phyloP scores from a whole-genome alignment of 2,113 vertebrate genomes.

The Cavia aperea region DNA sequence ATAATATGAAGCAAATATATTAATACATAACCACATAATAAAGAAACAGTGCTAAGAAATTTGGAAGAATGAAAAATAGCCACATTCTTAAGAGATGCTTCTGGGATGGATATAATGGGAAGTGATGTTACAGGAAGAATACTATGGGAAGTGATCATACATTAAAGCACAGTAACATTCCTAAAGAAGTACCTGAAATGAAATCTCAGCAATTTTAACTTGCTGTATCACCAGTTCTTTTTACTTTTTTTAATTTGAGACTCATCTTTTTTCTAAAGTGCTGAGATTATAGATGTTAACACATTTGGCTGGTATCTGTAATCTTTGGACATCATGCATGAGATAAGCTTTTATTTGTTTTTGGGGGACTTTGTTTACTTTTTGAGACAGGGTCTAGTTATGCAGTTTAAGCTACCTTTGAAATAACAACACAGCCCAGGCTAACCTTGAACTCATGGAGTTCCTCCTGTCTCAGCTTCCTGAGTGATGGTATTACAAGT shows the following conservation, averaged over 20 bases:
- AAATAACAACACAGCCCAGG: not conserved
- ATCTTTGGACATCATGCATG: not conserved
- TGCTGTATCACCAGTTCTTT: not conserved
- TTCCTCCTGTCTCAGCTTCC: not conserved
- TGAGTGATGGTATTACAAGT: not conserved
- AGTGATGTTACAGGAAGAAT: not conserved
- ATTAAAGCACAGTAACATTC: not conserved
- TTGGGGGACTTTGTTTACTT: not conserved
- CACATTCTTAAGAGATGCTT: not conserved
- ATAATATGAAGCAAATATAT: not conserved
- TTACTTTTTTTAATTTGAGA: not conserved
- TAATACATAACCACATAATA: not conserved
- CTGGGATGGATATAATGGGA: not conserved
- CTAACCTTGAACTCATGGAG: not conserved
- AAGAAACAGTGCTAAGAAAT: constrained; percentile 5
- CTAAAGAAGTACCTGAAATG: not conserved
- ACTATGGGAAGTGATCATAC: not conserved
- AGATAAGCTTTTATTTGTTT: not conserved
- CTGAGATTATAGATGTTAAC: not conserved
- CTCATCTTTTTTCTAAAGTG: not conserved
- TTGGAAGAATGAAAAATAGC: not conserved
- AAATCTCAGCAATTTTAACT: not conserved
- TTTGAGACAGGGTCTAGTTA: not conserved
- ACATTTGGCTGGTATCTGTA: not conserved
- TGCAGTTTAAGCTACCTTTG: not conserved